Percentiles rank a stretch among this genome's conserved stretches.
These are phyloP conservation scores for Ctenodactylus gundi DNA, from an alignment of 2,113 vertebrate species.

Conservation along the genomic window DNA sequence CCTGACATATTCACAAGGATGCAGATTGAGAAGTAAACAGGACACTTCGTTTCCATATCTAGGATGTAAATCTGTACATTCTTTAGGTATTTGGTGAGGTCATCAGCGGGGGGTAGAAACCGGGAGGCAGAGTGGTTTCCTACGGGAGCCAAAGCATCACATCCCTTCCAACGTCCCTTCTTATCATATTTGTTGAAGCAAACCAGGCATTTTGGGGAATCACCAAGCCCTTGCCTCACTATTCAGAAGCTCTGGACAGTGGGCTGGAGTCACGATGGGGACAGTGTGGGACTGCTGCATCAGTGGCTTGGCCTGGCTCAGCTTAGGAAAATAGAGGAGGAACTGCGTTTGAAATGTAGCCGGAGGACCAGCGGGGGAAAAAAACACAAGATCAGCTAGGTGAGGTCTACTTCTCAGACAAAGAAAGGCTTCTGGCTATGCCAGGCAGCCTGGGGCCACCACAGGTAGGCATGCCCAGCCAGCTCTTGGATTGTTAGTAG, in stretches of 20 bases:
- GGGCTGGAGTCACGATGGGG: too few relatives aligned
- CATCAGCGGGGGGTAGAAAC: accelerated
- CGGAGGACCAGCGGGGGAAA: too few relatives aligned
- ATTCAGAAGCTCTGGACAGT: background rate
- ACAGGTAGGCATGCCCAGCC: too few relatives aligned
- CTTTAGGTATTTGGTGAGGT: background rate
- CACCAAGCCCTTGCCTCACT: background rate
- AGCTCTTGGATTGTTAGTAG: too few relatives aligned
- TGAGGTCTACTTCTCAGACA: too few relatives aligned
- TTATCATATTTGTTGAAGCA: background rate
- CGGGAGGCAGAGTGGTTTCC: background rate
- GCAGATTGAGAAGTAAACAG: slow-evolving; percentile 52
- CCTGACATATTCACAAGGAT: background rate
- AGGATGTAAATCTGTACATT: background rate
- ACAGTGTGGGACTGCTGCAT: too few relatives aligned
- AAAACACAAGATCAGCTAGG: too few relatives aligned
- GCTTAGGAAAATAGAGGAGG: too few relatives aligned
- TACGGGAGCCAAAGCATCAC: background rate
- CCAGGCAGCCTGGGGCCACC: too few relatives aligned
- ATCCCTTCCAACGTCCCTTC: background rate
- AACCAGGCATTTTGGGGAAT: background rate
- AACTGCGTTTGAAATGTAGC: too few relatives aligned
- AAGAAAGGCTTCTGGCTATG: too few relatives aligned
- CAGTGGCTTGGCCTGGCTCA: too few relatives aligned
- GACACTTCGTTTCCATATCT: slow-evolving; percentile 27